A percentile compares a stretch with the other conserved stretches of the same genome.
These are phyloP conservation scores for Phenacoccus solenopsis DNA, from an alignment of 1,140 invertebrate genomes.

Conservation along the genomic window DNA sequence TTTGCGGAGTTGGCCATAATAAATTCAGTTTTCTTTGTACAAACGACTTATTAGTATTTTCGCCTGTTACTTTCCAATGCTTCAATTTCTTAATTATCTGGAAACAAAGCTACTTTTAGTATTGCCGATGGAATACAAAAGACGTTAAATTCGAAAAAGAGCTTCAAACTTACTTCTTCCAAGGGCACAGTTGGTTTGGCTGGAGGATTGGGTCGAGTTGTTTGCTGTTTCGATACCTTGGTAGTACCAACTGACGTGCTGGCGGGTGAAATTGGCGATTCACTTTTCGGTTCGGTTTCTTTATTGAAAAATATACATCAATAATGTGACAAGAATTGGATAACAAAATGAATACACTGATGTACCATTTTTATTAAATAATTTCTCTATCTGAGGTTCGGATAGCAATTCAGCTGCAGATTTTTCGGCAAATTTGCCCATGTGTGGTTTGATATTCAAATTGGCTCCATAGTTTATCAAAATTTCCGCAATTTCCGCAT, in stretches of 20 bases:
- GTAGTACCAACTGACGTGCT: too few species aligned
- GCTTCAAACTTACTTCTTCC: background rate
- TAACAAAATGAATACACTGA: too few species aligned
- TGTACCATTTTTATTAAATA: background rate
- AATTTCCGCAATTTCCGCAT: slow-evolving; percentile 42
- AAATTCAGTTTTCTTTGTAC: slow-evolving; percentile 25
- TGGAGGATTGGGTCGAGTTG: background rate
- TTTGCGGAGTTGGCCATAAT: slow-evolving; percentile 50
- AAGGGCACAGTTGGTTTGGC: background rate
- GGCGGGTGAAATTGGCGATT: background rate
- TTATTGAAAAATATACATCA: too few species aligned
- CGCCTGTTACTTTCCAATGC: background rate
- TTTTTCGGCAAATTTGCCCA: background rate
- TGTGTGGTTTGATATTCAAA: background rate
- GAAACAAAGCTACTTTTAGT: background rate
- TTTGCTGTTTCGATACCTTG: background rate
- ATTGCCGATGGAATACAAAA: too few species aligned
- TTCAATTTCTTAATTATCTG: background rate
- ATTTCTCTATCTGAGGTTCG: background rate
- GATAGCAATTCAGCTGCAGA: background rate
- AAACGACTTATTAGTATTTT: background rate
- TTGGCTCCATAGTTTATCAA: slow-evolving; percentile 44
- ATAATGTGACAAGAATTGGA: too few species aligned
- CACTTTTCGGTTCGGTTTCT: background rate
- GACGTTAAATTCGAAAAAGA: too few species aligned